phyloP scores from a whole-genome alignment of 2,888 invertebrate genomes.

The Stictocephala bisonia region DNA sequence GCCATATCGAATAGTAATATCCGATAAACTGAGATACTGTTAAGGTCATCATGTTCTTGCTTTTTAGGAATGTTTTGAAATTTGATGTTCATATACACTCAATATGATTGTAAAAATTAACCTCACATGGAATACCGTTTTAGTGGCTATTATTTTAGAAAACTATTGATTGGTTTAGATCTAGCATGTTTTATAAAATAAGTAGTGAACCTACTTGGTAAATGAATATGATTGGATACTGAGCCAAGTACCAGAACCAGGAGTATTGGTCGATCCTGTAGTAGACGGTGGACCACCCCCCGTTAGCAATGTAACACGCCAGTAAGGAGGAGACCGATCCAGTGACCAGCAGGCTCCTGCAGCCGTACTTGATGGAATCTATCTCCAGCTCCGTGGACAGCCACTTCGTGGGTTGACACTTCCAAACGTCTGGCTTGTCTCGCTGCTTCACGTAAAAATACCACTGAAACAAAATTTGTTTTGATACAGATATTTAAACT shows the following conservation, averaged over 20 bases:
- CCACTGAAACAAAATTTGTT: conserved; percentile 68
- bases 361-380: conserved; percentile 76
- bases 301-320: conserved; percentile 76
- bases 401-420: conserved; percentile 79
- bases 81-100: too few relatives aligned
- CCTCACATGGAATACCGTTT: too few relatives aligned
- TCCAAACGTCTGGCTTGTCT: conserved; percentile 75
- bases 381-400: conserved; percentile 74
- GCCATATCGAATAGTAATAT: too few relatives aligned
- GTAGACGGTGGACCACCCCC: conserved; percentile 74
- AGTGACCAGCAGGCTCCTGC: conserved; percentile 69
- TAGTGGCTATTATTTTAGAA: too few relatives aligned
- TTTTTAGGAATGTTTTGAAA: too few relatives aligned
- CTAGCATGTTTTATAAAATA: too few relatives aligned
- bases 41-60: too few relatives aligned
- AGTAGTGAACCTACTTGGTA: conserved; percentile 72
- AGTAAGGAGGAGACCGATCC: conserved; percentile 71
- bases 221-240: conserved; percentile 74
- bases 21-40: too few relatives aligned
- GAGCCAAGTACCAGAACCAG: conserved; percentile 74
- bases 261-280: conserved; percentile 73
- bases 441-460: conserved; percentile 75
- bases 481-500: background rate
- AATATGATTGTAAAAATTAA: too few relatives aligned
- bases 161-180: too few relatives aligned